phyloP scores from a whole-genome alignment of 2,888 invertebrate species.

The Hartigia nigra region DNA sequence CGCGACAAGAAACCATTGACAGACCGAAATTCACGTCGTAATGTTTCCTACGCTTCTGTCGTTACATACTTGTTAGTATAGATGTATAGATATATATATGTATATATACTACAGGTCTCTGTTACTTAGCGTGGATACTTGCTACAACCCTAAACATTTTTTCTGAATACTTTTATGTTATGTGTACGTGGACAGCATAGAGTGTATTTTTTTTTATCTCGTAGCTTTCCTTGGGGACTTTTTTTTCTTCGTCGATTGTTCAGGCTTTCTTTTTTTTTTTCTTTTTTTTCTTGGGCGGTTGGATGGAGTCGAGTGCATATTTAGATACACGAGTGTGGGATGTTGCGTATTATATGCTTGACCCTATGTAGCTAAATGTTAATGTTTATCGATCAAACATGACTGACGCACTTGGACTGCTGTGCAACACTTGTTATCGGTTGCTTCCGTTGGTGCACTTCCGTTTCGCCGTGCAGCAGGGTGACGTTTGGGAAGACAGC shows the following conservation, averaged over 20 bases:
- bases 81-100: no score
- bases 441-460: conserved; percentile 19
- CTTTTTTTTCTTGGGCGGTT: background rate
- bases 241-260: background rate
- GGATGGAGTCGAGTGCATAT: background rate
- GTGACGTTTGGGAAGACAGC: background rate
- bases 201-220: background rate
- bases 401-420: background rate
- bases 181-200: background rate
- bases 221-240: background rate
- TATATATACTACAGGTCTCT: background rate
- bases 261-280: background rate
- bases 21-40: background rate
- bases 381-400: conserved; percentile 30
- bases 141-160: background rate
- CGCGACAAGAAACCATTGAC: background rate
- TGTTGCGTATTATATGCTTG: background rate
- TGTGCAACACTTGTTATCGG: conserved; percentile 22
- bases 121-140: background rate
- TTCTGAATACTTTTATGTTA: background rate
- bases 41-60: no score
- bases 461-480: conserved; percentile 25
- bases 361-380: background rate
- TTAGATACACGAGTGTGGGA: background rate
- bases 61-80: background rate